phyloP scores from a whole-genome alignment of 1,140 invertebrate genomes.

The Nebria ingens region DNA sequence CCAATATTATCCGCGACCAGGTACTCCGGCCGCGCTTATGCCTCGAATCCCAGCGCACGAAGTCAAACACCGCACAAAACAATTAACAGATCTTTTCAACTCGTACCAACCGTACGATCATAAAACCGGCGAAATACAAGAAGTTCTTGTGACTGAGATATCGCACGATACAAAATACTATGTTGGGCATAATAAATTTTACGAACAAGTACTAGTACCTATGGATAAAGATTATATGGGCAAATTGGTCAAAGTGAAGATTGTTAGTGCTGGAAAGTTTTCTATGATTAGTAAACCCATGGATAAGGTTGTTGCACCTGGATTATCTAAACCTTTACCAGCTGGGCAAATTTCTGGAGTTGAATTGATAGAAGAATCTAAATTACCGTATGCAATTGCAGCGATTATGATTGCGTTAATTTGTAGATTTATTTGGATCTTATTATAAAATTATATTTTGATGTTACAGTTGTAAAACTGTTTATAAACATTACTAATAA shows the following conservation, averaged over 20 bases:
- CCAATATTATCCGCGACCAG: constrained; percentile 92
- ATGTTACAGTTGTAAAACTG: not conserved
- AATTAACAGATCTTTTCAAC: constrained; percentile 82
- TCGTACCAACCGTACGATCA: constrained; percentile 79
- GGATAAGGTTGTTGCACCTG: constrained; percentile 37
- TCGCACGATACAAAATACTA: constrained; percentile 85
- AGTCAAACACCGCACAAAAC: constrained; percentile 84
- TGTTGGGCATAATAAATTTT: constrained; percentile 92
- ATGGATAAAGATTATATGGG: constrained; percentile 70
- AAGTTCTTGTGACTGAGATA: constrained; percentile 85
- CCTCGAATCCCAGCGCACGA: constrained; percentile 66
- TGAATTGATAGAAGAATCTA: constrained; percentile 11
- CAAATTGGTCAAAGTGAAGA: constrained; percentile 68
- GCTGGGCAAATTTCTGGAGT: constrained; percentile 42
- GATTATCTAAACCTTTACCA: constrained; percentile 38
- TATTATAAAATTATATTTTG: constrained; percentile 18
- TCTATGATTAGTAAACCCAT: constrained; percentile 70
- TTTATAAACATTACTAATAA: not conserved
- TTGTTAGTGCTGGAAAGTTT: constrained; percentile 69
- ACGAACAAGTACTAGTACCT: constrained; percentile 87
- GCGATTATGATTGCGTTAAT: constrained; percentile 19
- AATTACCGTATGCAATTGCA: constrained; percentile 15
- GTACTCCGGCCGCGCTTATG: constrained; percentile 90
- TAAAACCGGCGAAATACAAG: constrained; percentile 63
- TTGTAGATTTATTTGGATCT: constrained; percentile 22